Base-by-base conservation (phyloP, 2,888 invertebrate genomes). In the Copidosoma aretas region DNA sequence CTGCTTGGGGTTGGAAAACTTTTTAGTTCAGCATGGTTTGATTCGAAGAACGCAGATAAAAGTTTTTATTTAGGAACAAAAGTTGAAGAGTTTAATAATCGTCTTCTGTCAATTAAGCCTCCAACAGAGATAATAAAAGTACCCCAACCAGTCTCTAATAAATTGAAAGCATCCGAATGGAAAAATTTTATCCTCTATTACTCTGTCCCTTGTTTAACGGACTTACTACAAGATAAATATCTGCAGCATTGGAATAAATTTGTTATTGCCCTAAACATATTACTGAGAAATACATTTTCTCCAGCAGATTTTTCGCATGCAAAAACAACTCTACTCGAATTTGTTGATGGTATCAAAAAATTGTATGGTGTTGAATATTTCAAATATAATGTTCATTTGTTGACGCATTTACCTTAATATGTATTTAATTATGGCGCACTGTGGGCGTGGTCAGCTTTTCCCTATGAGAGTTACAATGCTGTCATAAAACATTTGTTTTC, bases 361-460 rank as follows among this genome's bases (percentile, higher is more conserved):
- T 32, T 32, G 32, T 32, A 32, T 32, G 32, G 32, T 32, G 32
- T 32, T 32, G 32, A 32, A 32, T 32, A 32, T 32, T 32, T 73
- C 66, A 70, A 65, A 60, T 73, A 61, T 43, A 71, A 71, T 66
- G 68, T 71, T 10, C 72, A 73, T 56, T 22, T 70, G 22, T 60
- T 71, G 22, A 14, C 64, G 1, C 68, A 73, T 21, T 58, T 69
- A 43, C 32, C 32, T 5, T 3, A 32, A 8, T 32, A 32, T 32
- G 32, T 32, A 32, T 32, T 32, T 2, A 32, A 32, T 32, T 32
- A 32, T 32, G 32, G 32, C 8, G 32, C 32, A 32, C 32, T 32
- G 32, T 32, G 32, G 32, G 32, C 32, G 32, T n/a, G n/a, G n/a
- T n/a, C n/a, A n/a, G n/a, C n/a, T n/a, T n/a, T n/a, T n/a, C n/a